Percentiles rank a stretch among this genome's conserved stretches.
phyloP scores from a whole-genome alignment of 2,113 vertebrate genomes.

The Willisornis vidua region DNA sequence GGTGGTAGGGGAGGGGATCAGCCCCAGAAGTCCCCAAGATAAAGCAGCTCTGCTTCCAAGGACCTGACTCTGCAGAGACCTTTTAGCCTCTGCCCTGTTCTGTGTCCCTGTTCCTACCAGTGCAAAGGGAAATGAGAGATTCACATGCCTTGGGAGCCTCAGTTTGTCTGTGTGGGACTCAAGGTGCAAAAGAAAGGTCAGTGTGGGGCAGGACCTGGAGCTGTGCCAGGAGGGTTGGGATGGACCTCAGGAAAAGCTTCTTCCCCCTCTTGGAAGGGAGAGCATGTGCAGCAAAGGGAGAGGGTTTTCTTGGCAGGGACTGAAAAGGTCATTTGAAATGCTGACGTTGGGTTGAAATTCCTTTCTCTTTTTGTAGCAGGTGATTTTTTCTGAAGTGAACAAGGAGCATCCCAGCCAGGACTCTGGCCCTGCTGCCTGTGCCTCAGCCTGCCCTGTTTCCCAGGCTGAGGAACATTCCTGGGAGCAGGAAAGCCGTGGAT shows the following conservation, averaged over 20 bases:
- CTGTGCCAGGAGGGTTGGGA: too few species aligned
- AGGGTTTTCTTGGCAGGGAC: neutral
- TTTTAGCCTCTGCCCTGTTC: too few species aligned
- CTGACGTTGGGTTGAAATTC: neutral
- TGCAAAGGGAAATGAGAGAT: too few species aligned
- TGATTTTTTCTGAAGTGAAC: neutral
- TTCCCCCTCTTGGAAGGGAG: neutral
- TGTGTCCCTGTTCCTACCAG: too few species aligned
- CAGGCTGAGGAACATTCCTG: neutral
- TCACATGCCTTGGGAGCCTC: too few species aligned
- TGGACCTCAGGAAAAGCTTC: too few species aligned
- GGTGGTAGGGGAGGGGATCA: neutral
- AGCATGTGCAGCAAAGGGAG: neutral
- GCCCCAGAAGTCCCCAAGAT: too few species aligned
- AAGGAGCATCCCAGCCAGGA: neutral
- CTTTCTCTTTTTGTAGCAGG: neutral
- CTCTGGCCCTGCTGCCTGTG: neutral
- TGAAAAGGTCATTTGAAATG: neutral
- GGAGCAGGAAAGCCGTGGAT: slow-evolving; percentile 38
- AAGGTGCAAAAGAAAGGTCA: too few species aligned
- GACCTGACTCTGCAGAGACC: too few species aligned
- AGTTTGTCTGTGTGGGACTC: too few species aligned
- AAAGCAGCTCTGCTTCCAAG: too few species aligned
- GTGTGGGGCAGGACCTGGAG: too few species aligned
- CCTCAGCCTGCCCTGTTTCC: neutral